Evolutionary conservation across 2,888 invertebrate species (phyloP).

Genomic region (Ctenicera cuprea): DNA sequence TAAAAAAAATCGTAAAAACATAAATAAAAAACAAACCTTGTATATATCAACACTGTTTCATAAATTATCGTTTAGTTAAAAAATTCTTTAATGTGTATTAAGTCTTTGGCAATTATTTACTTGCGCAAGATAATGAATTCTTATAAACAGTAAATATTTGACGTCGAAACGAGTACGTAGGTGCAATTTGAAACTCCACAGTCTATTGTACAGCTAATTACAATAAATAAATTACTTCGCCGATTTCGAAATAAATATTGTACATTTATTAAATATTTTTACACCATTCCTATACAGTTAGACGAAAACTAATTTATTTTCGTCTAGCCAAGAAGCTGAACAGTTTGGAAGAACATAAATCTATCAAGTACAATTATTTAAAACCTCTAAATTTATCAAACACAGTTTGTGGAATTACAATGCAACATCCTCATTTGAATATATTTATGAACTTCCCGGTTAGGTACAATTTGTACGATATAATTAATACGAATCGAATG

Average conservation of each 20-base stretch:
- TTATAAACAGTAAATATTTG: too few relatives aligned
- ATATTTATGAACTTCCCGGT: slow-evolving; percentile 43
- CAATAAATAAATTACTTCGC: slow-evolving; percentile 18
- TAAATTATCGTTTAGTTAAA: too few relatives aligned
- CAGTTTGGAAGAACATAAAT: slow-evolving; percentile 15
- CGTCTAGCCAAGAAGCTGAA: background rate
- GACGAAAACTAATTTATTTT: slow-evolving; percentile 7
- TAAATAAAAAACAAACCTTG: too few relatives aligned
- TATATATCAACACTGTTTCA: too few relatives aligned
- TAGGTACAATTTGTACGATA: slow-evolving; percentile 41
- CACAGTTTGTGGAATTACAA: slow-evolving; percentile 24
- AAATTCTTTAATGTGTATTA: too few relatives aligned
- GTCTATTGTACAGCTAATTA: background rate
- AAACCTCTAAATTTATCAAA: slow-evolving; percentile 22
- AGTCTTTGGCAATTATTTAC: too few relatives aligned
- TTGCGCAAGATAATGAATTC: too few relatives aligned
- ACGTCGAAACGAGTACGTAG: too few relatives aligned
- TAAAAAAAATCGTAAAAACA: too few relatives aligned
- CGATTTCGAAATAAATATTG: slow-evolving; percentile 10
- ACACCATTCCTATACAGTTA: slow-evolving; percentile 12
- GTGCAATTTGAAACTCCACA: too few relatives aligned
- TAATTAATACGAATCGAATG: slow-evolving; percentile 47
- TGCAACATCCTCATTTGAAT: slow-evolving; percentile 24
- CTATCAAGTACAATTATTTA: background rate
- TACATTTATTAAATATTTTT: slow-evolving; percentile 7